phyloP scores from a whole-genome alignment of 2,888 invertebrate species.

The Trichogramma dendrolimi region DNA sequence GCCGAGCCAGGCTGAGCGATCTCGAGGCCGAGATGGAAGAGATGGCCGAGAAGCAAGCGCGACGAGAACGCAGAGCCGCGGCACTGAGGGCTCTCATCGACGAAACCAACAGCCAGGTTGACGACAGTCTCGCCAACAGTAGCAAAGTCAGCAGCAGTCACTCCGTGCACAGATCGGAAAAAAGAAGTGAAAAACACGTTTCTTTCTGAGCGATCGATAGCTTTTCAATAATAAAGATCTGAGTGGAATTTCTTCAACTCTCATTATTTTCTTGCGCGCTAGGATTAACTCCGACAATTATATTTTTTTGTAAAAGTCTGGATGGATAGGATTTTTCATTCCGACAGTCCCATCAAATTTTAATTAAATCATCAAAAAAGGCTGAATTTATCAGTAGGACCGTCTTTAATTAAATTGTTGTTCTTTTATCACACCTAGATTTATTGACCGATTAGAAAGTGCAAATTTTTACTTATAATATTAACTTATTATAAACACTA shows the following conservation, averaged over 20 bases:
- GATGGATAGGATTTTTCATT: not conserved
- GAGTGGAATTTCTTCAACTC: not conserved
- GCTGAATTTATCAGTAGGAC: not conserved
- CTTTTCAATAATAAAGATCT: not conserved
- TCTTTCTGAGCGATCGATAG: slow-evolving; percentile 41
- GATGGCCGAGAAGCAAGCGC: slow-evolving; percentile 64
- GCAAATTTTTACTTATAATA: no score
- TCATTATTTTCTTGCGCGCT: not conserved
- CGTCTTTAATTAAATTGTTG: no score
- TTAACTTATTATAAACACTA: no score
- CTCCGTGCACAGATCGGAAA: slow-evolving; percentile 36
- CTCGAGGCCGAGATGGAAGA: slow-evolving; percentile 74
- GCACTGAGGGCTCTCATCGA: slow-evolving; percentile 67
- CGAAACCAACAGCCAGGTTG: slow-evolving; percentile 55
- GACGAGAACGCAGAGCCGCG: slow-evolving; percentile 68
- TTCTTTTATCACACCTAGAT: no score
- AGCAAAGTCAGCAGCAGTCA: slow-evolving; percentile 32
- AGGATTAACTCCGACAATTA: not conserved
- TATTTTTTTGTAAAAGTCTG: not conserved
- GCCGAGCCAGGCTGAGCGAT: slow-evolving; percentile 66
- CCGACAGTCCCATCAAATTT: not conserved
- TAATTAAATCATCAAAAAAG: not conserved
- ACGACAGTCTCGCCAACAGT: slow-evolving; percentile 35
- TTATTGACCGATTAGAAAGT: no score
- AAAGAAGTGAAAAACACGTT: slow-evolving; percentile 47